phyloP scores from a whole-genome alignment of 2,113 vertebrate genomes.

The Pygoscelis adeliae region DNA sequence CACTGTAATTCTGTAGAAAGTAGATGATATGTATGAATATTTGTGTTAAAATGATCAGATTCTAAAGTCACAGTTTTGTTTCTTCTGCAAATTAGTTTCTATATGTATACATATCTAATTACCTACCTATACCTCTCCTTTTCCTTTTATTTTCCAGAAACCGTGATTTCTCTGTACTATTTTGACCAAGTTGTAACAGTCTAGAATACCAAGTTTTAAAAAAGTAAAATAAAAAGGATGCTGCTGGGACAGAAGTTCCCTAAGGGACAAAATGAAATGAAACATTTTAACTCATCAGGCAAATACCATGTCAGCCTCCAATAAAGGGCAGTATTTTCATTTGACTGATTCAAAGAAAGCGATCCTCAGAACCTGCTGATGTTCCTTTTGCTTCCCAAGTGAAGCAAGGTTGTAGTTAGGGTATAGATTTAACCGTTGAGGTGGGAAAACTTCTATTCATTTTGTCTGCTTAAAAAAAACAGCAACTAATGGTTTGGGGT shows the following conservation, averaged over 20 bases:
- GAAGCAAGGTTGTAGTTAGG: neutral
- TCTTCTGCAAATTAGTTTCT: neutral
- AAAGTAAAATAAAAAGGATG: neutral
- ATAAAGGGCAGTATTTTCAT: conserved; percentile 40
- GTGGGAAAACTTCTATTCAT: neutral
- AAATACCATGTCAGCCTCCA: neutral
- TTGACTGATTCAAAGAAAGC: neutral
- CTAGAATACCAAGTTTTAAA: neutral
- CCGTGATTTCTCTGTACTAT: neutral
- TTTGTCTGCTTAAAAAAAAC: neutral
- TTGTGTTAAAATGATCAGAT: neutral
- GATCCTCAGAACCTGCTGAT: neutral
- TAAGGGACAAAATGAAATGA: neutral
- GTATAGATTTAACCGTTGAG: neutral
- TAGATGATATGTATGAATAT: neutral
- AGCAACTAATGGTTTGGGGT: neutral
- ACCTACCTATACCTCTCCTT: neutral
- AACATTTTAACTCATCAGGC: conserved; percentile 9
- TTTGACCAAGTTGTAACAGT: neutral
- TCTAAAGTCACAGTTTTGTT: neutral
- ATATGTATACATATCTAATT: neutral
- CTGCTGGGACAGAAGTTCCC: neutral
- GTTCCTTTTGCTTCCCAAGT: neutral
- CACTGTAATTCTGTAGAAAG: neutral
- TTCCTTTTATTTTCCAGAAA: neutral